Evolutionary conservation across 2,113 vertebrate genomes (phyloP), one percentile per base, ranked within the genome.

Genomic region (Rhizomys pruinosus): DNA sequence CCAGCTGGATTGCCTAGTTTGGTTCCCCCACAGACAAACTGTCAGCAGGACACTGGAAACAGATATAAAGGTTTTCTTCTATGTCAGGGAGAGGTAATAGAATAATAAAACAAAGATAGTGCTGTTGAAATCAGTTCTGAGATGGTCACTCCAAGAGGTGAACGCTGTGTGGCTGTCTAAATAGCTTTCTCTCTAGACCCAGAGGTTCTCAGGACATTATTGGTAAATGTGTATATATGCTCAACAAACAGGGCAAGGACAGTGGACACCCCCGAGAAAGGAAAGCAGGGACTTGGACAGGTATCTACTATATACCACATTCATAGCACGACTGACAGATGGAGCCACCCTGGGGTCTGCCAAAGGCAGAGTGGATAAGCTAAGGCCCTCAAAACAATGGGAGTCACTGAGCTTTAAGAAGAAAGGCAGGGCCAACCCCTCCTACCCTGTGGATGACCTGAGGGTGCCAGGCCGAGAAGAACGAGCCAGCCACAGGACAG

Each of bases 321-420:
- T 63, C 27, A 57, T 3, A 13, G 82, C 39, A 52, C 7, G 5
- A 29, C 27, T 32, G 10, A 29, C 23, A 29, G 64, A 52, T 57
- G 57, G 68, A 0, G 29, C 7, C 7, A 3, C 11, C 10, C n/a
- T 1, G 13, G 66, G 25, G 42, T 42, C 72, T 55, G 3, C 0
- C 3, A 7, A 22, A 6, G 2, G 59, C 27, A 0, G 22, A 25
- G 9, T 1, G 3, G 16, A 8, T 7, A 42, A 37, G 12, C 17
- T 0, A 34, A 44, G 17, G 12, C 17, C 39, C 2, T n/a, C 34
- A 23, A 3, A 8, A 59, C 32, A 4, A 17, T 10, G 69, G 52
- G 12, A 3, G 4, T 25, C 4, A 34, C 5, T 42, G 13, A 5
- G 17, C 34, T 89, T 64, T 27, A 47, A 37, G 34, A 32, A 68